Percentiles rank a stretch among this genome's conserved stretches.
Conservation (phyloP, 1,140 invertebrate genomes). For the Colletes latitarsis region DNA sequence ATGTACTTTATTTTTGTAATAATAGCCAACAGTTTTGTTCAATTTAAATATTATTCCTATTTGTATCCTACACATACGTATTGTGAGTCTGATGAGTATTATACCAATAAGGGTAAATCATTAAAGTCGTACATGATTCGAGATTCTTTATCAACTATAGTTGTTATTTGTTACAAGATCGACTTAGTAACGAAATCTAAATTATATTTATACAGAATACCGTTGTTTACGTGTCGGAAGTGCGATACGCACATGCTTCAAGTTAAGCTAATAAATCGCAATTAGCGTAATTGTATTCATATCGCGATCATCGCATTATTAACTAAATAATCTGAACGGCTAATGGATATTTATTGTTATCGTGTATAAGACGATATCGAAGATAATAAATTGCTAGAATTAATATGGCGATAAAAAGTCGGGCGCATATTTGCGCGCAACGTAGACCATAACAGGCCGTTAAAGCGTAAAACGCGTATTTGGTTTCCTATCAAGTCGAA, state of each 20-base stretch:
- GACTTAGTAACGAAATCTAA: background rate
- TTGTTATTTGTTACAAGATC: background rate
- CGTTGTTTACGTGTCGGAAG: background rate
- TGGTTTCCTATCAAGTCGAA: background rate
- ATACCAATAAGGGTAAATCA: background rate
- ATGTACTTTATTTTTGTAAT: background rate
- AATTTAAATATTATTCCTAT: background rate
- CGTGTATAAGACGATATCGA: background rate
- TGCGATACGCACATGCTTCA: background rate
- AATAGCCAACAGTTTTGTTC: background rate
- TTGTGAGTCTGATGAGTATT: too few species aligned
- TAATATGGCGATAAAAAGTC: conserved; percentile 35
- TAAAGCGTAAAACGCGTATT: conserved; percentile 23
- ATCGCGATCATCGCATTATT: background rate
- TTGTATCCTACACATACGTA: too few species aligned
- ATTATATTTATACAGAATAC: background rate
- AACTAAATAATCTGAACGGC: background rate
- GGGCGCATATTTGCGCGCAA: background rate
- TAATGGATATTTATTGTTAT: background rate
- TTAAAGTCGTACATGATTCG: background rate
- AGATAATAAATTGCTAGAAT: conserved; percentile 25
- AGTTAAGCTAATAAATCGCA: too few species aligned
- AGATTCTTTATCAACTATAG: background rate
- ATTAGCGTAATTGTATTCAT: too few species aligned
- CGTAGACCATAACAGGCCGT: background rate